phyloP scores from a whole-genome alignment of 2,113 vertebrate genomes.

The Cichladusa arquata region DNA sequence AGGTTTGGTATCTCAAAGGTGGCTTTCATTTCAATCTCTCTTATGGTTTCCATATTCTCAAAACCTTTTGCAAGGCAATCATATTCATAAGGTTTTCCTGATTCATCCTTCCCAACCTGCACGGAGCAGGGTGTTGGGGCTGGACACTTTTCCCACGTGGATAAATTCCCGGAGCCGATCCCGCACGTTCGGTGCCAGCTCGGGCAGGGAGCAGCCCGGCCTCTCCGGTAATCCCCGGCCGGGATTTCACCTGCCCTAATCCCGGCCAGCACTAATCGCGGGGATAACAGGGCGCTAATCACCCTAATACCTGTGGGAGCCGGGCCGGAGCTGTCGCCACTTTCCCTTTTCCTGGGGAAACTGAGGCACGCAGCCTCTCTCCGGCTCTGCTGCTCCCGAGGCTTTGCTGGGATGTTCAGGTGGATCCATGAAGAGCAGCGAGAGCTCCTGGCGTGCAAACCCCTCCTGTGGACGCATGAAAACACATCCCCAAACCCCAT shows the following conservation, averaged over 20 bases:
- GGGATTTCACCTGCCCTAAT: constrained; percentile 9
- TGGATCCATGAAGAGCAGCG: neutral
- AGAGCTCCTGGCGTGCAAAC: fast-evolving
- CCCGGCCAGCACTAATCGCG: neutral
- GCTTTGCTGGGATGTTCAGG: neutral
- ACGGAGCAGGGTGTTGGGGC: fast-evolving
- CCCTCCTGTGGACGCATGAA: fast-evolving
- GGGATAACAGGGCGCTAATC: neutral
- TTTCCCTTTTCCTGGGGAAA: neutral
- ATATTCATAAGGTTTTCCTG: no score
- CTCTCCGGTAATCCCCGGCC: neutral
- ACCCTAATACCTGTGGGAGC: constrained; percentile 29
- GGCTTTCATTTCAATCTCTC: no score
- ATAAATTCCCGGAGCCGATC: neutral
- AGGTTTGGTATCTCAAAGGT: no score
- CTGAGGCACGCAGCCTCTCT: neutral
- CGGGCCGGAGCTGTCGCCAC: fast-evolving
- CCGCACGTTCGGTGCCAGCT: fast-evolving
- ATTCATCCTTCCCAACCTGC: no score
- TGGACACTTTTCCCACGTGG: fast-evolving
- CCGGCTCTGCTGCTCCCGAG: neutral
- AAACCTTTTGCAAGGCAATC: no score
- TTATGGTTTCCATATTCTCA: no score
- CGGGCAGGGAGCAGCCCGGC: fast-evolving
- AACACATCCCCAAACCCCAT: fast-evolving